Percentiles rank a stretch among this genome's conserved stretches.
phyloP scores from a whole-genome alignment of 2,797 vertebrate species.

The Acanthopagrus latus region DNA sequence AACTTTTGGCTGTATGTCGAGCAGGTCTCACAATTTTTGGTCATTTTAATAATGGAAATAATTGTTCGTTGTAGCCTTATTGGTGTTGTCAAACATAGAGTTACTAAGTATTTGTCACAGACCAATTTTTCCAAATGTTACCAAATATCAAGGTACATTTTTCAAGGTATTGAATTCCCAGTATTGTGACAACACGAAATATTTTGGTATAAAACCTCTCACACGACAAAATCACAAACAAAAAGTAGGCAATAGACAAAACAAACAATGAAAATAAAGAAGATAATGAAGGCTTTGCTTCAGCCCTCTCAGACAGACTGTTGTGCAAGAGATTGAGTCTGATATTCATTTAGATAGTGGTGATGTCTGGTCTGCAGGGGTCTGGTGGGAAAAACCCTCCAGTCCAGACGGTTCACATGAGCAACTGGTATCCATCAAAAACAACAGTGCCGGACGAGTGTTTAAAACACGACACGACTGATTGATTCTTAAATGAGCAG shows the following conservation, averaged over 20 bases:
- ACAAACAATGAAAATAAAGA: background rate
- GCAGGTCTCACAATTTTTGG: no score
- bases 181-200: no score
- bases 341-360: conserved; percentile 19
- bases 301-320: conserved; percentile 19
- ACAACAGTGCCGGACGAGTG: background rate
- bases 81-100: no score
- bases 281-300: background rate
- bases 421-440: conserved; percentile 36
- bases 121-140: no score
- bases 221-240: background rate
- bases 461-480: background rate
- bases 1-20: no score
- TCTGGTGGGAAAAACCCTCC: conserved; percentile 12
- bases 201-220: background rate
- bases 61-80: no score
- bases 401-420: conserved; percentile 3
- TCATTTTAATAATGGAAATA: no score
- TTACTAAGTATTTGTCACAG: no score
- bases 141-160: no score
- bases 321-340: background rate
- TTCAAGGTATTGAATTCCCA: no score
- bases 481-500: background rate
- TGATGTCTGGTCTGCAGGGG: conserved; percentile 13
- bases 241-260: background rate